phyloP scores from a whole-genome alignment of 2,888 invertebrate species.

The Yponomeuta plumbellus region DNA sequence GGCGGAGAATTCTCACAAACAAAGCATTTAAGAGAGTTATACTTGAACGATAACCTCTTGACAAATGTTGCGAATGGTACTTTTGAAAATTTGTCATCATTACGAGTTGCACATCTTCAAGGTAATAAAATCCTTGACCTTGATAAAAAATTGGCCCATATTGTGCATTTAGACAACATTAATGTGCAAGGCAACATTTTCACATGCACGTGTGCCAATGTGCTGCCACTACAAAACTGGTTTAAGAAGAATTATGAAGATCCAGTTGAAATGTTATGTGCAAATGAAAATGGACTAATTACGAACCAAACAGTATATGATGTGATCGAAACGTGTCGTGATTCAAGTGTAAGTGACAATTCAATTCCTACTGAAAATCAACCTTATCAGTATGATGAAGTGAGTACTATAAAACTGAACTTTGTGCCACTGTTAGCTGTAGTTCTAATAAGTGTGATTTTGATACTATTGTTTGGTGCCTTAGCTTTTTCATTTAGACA shows the following conservation, averaged over 20 bases:
- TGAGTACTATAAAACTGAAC: slow-evolving; percentile 79
- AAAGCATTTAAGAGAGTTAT: slow-evolving; percentile 84
- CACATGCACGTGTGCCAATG: slow-evolving; percentile 85
- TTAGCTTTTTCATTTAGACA: slow-evolving; percentile 86
- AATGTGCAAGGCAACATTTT: slow-evolving; percentile 85
- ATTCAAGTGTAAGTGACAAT: slow-evolving; percentile 69
- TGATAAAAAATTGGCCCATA: slow-evolving; percentile 79
- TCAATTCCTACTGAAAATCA: slow-evolving; percentile 74
- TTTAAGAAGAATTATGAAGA: slow-evolving; percentile 79
- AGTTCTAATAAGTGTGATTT: slow-evolving; percentile 82
- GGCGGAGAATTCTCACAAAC: slow-evolving; percentile 89
- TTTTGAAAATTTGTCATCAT: slow-evolving; percentile 82
- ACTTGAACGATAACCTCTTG: slow-evolving; percentile 87
- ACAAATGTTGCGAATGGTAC: slow-evolving; percentile 83
- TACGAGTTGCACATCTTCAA: slow-evolving; percentile 84
- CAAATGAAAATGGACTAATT: slow-evolving; percentile 65
- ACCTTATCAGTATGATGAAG: slow-evolving; percentile 79
- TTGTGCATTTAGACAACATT: slow-evolving; percentile 78
- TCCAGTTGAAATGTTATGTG: slow-evolving; percentile 80
- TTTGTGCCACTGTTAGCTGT: slow-evolving; percentile 86
- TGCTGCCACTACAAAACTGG: slow-evolving; percentile 81
- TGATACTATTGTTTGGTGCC: slow-evolving; percentile 82
- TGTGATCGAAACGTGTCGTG: slow-evolving; percentile 66
- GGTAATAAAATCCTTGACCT: slow-evolving; percentile 85
- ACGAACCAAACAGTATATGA: slow-evolving; percentile 67